Conservation (phyloP, 2,797 vertebrate species). For the Margarornis squamiger region DNA sequence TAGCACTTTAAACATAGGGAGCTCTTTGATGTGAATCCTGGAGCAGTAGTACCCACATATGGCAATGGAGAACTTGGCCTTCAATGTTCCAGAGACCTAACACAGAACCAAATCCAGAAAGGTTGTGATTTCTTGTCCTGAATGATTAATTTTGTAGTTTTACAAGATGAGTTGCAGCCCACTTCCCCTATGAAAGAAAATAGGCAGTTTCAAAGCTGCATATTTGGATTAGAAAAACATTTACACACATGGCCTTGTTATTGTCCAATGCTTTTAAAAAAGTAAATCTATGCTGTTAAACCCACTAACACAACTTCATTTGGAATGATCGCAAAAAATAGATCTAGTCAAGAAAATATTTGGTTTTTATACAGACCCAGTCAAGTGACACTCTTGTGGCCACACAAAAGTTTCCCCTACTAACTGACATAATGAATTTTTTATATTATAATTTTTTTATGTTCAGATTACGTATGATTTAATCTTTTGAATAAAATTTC, state of each 20-base stretch:
- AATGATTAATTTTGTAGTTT: neutral
- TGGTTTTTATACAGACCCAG: neutral
- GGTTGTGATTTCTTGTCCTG: neutral
- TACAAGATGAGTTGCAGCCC: neutral
- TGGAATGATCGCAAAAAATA: neutral
- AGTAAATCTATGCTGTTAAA: slow-evolving; percentile 1
- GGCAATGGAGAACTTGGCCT: neutral
- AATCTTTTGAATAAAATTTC: neutral
- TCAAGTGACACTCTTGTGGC: neutral
- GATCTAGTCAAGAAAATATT: slow-evolving; percentile 10
- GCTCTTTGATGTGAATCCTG: neutral
- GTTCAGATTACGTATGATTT: neutral
- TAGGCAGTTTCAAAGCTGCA: neutral
- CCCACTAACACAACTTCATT: neutral
- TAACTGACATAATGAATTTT: neutral
- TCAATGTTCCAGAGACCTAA: neutral
- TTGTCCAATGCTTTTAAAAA: slow-evolving; percentile 8
- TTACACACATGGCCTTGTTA: neutral
- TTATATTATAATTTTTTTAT: neutral
- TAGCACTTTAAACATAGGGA: neutral
- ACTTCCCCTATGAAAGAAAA: neutral
- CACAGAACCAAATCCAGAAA: neutral
- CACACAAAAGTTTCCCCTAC: neutral
- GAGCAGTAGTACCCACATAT: neutral
- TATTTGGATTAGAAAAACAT: slow-evolving; percentile 21